Conservation (phyloP, 2,888 invertebrate genomes). For the Perizoma flavofasciatum region DNA sequence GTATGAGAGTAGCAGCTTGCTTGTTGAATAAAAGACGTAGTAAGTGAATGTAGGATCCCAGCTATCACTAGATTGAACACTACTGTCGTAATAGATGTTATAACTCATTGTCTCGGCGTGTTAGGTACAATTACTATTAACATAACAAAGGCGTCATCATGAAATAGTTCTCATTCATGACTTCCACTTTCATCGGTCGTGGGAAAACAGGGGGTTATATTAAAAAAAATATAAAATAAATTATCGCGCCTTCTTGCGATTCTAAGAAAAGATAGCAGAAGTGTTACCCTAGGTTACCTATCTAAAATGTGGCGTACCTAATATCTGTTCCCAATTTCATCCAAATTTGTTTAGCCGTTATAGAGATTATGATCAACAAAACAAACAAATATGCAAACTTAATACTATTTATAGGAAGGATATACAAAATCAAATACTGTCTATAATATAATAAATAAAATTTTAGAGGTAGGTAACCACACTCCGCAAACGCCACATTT, state of each 20-base stretch:
- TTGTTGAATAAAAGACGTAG: background rate
- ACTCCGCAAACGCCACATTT: too few species aligned
- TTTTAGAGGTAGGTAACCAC: too few species aligned
- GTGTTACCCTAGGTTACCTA: too few species aligned
- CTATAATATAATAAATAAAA: too few species aligned
- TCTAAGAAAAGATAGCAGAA: background rate
- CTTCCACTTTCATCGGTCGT: constrained; percentile 54
- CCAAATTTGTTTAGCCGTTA: too few species aligned
- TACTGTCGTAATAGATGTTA: constrained; percentile 28
- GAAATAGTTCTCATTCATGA: constrained; percentile 51
- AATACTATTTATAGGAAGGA: too few species aligned
- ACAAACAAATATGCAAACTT: too few species aligned
- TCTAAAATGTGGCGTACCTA: too few species aligned
- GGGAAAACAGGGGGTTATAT: constrained; percentile 33
- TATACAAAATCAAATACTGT: too few species aligned
- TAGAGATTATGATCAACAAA: too few species aligned
- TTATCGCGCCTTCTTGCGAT: constrained; percentile 5
- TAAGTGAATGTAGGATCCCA: constrained; percentile 6
- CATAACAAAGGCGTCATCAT: constrained; percentile 54
- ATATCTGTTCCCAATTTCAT: too few species aligned
- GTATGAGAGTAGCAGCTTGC: too few species aligned
- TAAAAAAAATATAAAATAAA: constrained; percentile 20
- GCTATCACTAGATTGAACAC: constrained; percentile 17
- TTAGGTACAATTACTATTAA: constrained; percentile 47
- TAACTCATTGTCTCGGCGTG: constrained; percentile 42